Percentiles rank a stretch among this genome's conserved stretches.
These are phyloP conservation scores for Cacatua alba DNA, from an alignment of 2,113 vertebrate species.

Conservation along the genomic window DNA sequence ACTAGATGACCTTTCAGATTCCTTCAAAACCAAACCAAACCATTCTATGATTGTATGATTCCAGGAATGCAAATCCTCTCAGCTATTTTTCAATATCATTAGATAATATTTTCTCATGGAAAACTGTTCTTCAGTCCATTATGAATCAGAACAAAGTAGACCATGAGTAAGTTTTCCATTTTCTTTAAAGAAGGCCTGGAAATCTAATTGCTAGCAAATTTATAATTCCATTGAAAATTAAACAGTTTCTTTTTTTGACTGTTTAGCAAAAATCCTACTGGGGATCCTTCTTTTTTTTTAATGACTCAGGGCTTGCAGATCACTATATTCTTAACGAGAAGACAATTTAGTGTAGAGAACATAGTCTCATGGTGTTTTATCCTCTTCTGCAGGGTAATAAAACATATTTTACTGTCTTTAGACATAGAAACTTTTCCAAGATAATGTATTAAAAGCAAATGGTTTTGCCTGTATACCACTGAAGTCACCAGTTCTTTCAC, in stretches of 20 bases:
- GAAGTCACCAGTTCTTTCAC: neutral
- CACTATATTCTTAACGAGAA: neutral
- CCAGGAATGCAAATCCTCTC: neutral
- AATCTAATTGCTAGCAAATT: neutral
- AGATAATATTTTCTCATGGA: neutral
- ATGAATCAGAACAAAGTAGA: neutral
- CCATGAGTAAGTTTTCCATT: neutral
- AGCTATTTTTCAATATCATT: neutral
- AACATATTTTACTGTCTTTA: neutral
- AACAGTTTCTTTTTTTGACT: neutral
- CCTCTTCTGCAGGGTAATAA: neutral
- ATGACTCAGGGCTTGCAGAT: neutral
- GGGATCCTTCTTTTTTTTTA: neutral
- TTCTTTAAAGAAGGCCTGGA: neutral
- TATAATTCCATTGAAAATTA: neutral
- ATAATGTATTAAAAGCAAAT: neutral
- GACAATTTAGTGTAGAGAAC: neutral
- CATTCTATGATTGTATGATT: neutral
- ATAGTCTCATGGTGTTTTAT: neutral
- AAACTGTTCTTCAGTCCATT: neutral
- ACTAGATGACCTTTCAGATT: neutral
- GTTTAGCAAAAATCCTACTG: neutral
- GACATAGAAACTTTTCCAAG: neutral
- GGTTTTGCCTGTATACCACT: neutral
- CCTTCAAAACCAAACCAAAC: neutral